Percentiles rank a stretch among this genome's conserved stretches.
Evolutionary conservation across 2,888 invertebrate genomes (phyloP).

Genomic region (Apamea crenata): DNA sequence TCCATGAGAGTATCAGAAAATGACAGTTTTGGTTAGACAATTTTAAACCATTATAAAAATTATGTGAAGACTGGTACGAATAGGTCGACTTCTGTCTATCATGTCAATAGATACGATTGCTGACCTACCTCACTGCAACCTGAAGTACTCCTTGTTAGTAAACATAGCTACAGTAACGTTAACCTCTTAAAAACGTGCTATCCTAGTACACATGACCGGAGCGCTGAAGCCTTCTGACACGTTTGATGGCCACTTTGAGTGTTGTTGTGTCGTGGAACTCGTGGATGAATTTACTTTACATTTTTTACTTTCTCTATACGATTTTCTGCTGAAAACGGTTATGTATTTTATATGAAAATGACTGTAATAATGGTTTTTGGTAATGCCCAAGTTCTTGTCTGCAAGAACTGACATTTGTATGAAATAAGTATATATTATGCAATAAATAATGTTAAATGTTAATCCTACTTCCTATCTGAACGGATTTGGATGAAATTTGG

Average conservation of each 20-base stretch:
- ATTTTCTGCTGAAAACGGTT: not conserved
- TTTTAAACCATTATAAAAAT: not conserved
- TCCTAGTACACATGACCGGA: conserved; percentile 29
- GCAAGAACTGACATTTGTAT: not conserved
- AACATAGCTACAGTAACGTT: not conserved
- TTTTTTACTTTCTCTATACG: no score
- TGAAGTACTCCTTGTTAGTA: not conserved
- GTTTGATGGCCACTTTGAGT: not conserved
- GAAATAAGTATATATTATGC: no score
- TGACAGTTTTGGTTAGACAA: not conserved
- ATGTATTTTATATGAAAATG: not conserved
- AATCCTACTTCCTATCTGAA: no score
- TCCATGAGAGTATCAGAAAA: not conserved
- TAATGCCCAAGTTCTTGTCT: not conserved
- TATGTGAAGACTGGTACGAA: no score
- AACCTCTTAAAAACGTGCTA: not conserved
- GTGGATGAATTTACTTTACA: not conserved
- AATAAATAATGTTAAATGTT: no score
- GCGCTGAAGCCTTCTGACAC: conserved; percentile 6
- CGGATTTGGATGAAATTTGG: no score
- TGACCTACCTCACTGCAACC: conserved; percentile 10
- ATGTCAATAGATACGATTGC: not conserved
- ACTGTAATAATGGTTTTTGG: not conserved
- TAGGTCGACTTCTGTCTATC: not conserved
- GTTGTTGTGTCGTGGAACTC: not conserved